These are phyloP conservation scores for Eudemis profundana DNA, from an alignment of 2,888 invertebrate species.

Conservation along the genomic window DNA sequence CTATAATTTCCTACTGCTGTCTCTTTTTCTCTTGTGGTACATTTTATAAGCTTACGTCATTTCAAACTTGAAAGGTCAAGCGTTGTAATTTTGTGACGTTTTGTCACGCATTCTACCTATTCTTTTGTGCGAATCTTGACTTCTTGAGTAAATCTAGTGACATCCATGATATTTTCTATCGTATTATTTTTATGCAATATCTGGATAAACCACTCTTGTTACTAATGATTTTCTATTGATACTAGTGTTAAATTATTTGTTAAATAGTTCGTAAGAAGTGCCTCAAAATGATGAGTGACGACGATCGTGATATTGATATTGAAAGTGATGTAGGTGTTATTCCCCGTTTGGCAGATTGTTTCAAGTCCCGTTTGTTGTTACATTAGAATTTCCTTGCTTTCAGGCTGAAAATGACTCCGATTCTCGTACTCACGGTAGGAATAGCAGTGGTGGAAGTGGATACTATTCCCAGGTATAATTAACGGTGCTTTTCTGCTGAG, in stretches of 20 bases:
- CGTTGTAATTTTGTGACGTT: slow-evolving; percentile 13
- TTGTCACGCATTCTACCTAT: slow-evolving; percentile 36
- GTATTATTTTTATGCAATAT: slow-evolving; percentile 34
- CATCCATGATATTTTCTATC: slow-evolving; percentile 34
- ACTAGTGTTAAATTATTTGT: slow-evolving; percentile 52
- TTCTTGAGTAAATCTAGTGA: slow-evolving; percentile 34
- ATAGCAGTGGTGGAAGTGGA: slow-evolving; percentile 87
- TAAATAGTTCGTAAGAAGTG: slow-evolving; percentile 45
- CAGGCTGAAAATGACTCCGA: slow-evolving; percentile 94
- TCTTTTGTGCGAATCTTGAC: slow-evolving; percentile 38
- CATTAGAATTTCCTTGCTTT: slow-evolving; percentile 57
- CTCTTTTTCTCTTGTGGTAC: slow-evolving; percentile 18
- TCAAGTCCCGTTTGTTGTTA: slow-evolving; percentile 56
- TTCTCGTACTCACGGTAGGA: slow-evolving; percentile 86
- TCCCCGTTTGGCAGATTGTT: slow-evolving; percentile 40
- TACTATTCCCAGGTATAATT: slow-evolving; percentile 90
- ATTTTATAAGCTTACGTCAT: neutral
- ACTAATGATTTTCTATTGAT: slow-evolving; percentile 56
- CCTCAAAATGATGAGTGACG: slow-evolving; percentile 92
- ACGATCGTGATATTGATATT: slow-evolving; percentile 97
- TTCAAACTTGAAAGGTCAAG: slow-evolving; percentile 28
- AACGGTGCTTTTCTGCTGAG: slow-evolving; percentile 40
- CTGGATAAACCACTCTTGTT: slow-evolving; percentile 55
- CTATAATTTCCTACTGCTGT: neutral
- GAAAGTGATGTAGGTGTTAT: slow-evolving; percentile 95